Conservation (phyloP, 64 coral and sea anemone species). For the Actinia tenebrosa region DNA sequence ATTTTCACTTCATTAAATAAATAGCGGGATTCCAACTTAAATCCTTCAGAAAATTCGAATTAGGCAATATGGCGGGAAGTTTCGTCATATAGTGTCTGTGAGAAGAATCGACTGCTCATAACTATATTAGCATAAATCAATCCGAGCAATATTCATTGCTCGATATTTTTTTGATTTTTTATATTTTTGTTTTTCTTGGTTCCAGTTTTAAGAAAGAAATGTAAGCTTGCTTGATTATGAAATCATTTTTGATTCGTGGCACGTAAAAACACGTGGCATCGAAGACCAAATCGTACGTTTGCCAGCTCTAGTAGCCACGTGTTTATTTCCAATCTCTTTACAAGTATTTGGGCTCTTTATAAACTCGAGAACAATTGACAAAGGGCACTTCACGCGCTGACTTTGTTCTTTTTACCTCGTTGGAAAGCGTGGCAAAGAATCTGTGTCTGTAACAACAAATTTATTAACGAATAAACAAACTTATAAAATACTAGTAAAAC, state of each 20-base stretch:
- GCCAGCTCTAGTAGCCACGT: slow-evolving; percentile 7
- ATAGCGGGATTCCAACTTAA: not conserved
- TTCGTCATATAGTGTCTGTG: not conserved
- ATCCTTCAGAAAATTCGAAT: not conserved
- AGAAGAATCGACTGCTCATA: not conserved
- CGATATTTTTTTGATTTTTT: not conserved
- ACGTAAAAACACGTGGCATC: slow-evolving; percentile 8
- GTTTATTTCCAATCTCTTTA: not conserved
- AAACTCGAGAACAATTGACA: slow-evolving; percentile 18
- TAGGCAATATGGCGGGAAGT: slow-evolving; percentile 1
- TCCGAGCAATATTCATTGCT: not conserved
- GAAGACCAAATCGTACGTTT: not conserved
- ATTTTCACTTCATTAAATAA: not conserved
- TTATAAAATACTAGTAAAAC: too few species aligned
- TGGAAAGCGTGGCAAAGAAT: slow-evolving; percentile 12
- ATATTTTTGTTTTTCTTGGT: not conserved
- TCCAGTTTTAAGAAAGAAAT: not conserved
- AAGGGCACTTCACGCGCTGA: not conserved
- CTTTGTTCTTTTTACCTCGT: slow-evolving; percentile 23
- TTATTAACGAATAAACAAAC: not conserved
- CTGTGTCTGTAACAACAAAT: not conserved
- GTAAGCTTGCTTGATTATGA: not conserved
- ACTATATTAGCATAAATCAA: not conserved
- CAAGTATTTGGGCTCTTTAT: not conserved
- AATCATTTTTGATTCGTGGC: slow-evolving; percentile 35